Evolutionary conservation across 2,113 vertebrate genomes (phyloP).

Genomic region (Channa maculata): DNA sequence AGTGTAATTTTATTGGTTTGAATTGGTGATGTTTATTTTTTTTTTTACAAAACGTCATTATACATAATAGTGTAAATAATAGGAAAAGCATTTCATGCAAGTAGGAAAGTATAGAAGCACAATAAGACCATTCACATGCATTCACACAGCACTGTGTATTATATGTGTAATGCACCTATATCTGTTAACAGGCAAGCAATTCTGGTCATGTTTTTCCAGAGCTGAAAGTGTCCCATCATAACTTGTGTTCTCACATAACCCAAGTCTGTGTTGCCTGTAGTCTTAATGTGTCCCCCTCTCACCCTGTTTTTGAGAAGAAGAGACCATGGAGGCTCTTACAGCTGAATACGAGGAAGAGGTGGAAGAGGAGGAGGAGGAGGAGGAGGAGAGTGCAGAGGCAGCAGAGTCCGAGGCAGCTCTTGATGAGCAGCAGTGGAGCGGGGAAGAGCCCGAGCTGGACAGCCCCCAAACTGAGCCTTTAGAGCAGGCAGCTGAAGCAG

Average conservation of each 20-base stretch:
- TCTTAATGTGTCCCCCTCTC: constrained; percentile 92
- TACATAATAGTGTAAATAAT: too few species aligned
- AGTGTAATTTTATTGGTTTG: too few species aligned
- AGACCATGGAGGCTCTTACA: constrained; percentile 89
- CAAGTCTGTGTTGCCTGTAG: constrained; percentile 90
- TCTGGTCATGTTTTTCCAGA: constrained; percentile 59
- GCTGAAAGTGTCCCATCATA: constrained; percentile 81
- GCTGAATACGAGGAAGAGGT: constrained; percentile 86
- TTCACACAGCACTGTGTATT: constrained; percentile 13
- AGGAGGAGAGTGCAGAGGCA: constrained; percentile 82
- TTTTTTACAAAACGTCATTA: too few species aligned
- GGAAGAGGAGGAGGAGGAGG: constrained; percentile 81
- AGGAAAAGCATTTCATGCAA: too few species aligned
- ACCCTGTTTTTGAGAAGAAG: constrained; percentile 90
- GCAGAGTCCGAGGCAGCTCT: constrained; percentile 85
- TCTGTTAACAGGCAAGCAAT: constrained; percentile 55
- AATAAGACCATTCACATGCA: neutral
- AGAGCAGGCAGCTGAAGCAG: constrained; percentile 83
- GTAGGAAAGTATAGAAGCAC: too few species aligned
- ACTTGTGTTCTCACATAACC: constrained; percentile 80
- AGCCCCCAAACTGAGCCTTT: constrained; percentile 82
- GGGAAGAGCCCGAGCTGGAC: constrained; percentile 86
- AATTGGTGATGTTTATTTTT: too few species aligned
- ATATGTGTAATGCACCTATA: constrained; percentile 54
- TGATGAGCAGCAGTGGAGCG: constrained; percentile 88